Percentiles rank a stretch among this genome's conserved stretches.
phyloP scores from a whole-genome alignment of 2,113 vertebrate species.

The Eira barbara region DNA sequence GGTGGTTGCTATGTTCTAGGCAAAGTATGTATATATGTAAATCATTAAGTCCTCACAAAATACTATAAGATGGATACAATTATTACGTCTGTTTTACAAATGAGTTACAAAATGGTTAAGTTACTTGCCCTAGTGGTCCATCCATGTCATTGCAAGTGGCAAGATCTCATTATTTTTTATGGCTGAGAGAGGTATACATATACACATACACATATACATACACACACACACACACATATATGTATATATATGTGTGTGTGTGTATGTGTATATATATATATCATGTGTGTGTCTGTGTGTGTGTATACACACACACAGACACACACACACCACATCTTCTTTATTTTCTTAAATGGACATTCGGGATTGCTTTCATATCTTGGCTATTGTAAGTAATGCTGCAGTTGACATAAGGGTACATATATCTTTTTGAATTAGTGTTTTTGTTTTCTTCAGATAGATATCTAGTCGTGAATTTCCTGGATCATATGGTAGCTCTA shows the following conservation, averaged over 20 bases:
- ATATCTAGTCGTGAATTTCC: not conserved
- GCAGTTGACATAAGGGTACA: not conserved
- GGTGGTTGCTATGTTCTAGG: not conserved
- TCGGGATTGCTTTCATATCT: not conserved
- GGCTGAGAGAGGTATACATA: not conserved
- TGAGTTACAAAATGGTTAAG: not conserved
- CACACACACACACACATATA: not conserved
- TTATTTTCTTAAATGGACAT: not conserved
- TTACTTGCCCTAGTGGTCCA: not conserved
- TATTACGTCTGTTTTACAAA: not conserved
- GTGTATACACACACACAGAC: no score
- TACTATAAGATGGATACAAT: not conserved
- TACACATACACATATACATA: not conserved
- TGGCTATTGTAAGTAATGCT: not conserved
- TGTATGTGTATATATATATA: no score
- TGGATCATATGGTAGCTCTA: not conserved
- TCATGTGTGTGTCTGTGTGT: no score
- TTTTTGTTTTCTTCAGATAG: not conserved
- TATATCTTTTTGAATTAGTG: not conserved
- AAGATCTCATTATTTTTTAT: not conserved
- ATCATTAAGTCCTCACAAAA: not conserved
- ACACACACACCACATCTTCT: not conserved
- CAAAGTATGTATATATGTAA: not conserved
- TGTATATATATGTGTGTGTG: no score
- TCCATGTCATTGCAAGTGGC: not conserved